These are phyloP conservation scores for Nematostella vectensis DNA, from an alignment of 92 coral and sea anemone species.

Conservation along the genomic window DNA sequence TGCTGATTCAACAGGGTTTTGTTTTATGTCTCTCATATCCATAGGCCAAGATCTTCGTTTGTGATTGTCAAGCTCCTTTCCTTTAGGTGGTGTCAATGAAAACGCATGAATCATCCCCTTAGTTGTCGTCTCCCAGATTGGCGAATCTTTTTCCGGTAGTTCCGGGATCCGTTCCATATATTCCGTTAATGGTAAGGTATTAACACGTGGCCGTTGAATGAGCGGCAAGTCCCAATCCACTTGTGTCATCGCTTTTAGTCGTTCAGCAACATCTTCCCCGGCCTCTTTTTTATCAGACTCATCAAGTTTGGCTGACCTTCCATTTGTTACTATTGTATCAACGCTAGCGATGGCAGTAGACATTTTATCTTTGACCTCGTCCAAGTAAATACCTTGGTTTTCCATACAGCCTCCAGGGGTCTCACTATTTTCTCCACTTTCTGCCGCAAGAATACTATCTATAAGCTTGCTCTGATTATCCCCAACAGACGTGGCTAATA, in stretches of 20 bases:
- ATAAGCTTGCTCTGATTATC: neutral
- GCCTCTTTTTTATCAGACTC: neutral
- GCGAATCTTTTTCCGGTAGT: conserved; percentile 14
- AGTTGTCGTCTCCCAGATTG: neutral
- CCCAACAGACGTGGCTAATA: neutral
- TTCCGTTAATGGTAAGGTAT: conserved; percentile 1
- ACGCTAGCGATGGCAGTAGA: neutral
- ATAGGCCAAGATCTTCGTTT: conserved; percentile 9
- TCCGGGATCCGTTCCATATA: conserved; percentile 24
- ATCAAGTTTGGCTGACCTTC: neutral
- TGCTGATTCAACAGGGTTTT: neutral
- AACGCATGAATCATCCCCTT: neutral
- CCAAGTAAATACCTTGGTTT: too few relatives aligned
- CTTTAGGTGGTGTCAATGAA: too few relatives aligned
- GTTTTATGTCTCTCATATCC: neutral
- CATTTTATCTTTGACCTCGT: neutral
- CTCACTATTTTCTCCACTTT: too few relatives aligned
- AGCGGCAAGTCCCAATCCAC: neutral
- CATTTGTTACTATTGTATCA: neutral
- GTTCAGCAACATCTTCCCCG: conserved; percentile 6
- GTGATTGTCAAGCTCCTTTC: too few relatives aligned
- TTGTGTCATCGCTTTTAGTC: conserved; percentile 6
- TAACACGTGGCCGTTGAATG: conserved; percentile 12
- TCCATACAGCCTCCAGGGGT: too few relatives aligned
- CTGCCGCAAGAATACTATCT: too few relatives aligned